Evolutionary conservation across 2,797 vertebrate species (phyloP), one percentile per base, ranked within the genome.

Genomic region (Hafferia zeledoni): DNA sequence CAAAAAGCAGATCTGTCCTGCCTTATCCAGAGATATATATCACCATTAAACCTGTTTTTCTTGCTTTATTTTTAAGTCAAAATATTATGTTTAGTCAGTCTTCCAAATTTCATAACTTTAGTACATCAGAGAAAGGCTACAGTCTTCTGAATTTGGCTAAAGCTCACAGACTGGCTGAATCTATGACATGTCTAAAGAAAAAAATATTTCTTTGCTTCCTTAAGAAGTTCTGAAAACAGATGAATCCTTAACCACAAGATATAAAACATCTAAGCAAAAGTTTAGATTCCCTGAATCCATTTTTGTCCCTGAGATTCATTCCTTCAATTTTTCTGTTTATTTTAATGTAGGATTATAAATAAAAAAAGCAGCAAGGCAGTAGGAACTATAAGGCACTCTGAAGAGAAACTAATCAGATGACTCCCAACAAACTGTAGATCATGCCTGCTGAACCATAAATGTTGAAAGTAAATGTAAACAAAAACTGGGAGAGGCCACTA

Each of bases 391-490:
- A 88, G 47, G 41, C 87, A 93, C 65, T 39, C 71, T 78, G 37
- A 79, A 87, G 13, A 94, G 37, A 86, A 92, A 56, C 65, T 78
- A 87, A 93, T 93, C 89, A 55, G 63, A 89, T 63, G 55, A 86
- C 44, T 82, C 69, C 37, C 22, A 95, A 47, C 75, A 82, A 92
- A 96, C 35, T 87, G 77, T 94, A 95, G 87, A 78, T 97, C 57
- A 94, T 88, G 64, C 22, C 74, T 91, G 80, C 61, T 81, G 92
- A 97, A 87, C 56, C 67, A 82, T 89, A 77, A 88, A 83, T 63
- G 80, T 49, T 91, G 83, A 94, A 95, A 89, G 84, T 68, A 97
- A 96, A 93, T 67, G 65, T 87, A 90, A 95, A 95, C 75, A 94
- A 95, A 96, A 96, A 94, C 37, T 69, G 89, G 56, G 41, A 78